These are phyloP conservation scores for Mobula hypostoma DNA, from an alignment of 2,113 vertebrate species.

Conservation along the genomic window DNA sequence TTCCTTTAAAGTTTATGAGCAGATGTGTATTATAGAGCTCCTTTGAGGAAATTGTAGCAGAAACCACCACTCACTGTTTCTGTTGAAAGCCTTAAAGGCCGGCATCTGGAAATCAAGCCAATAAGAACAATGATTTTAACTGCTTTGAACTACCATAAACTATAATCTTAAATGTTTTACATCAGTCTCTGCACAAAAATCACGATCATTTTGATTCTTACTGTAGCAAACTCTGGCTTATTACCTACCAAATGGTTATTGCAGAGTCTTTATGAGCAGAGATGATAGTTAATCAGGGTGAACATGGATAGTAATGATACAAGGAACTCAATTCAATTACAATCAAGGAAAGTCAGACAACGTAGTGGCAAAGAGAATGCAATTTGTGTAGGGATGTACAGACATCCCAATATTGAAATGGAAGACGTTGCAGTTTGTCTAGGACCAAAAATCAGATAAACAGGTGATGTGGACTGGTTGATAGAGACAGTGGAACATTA, in stretches of 20 bases:
- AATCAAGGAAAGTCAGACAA: background rate
- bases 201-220: background rate
- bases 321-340: background rate
- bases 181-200: background rate
- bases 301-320: background rate
- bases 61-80: background rate
- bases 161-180: background rate
- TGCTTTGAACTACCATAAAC: background rate
- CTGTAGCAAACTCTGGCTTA: background rate
- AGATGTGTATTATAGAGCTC: background rate
- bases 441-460: background rate
- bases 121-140: conserved; percentile 17
- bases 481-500: background rate
- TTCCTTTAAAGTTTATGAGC: conserved; percentile 6
- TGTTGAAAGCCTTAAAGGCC: background rate
- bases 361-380: background rate
- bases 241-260: too few relatives aligned
- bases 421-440: background rate
- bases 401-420: background rate
- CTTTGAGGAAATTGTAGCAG: background rate
- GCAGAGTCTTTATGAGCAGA: background rate
- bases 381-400: background rate
- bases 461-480: background rate
- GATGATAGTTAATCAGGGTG: background rate
- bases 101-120: background rate